Evolutionary conservation across 2,888 invertebrate species (phyloP).

Genomic region (Andrena fulva): DNA sequence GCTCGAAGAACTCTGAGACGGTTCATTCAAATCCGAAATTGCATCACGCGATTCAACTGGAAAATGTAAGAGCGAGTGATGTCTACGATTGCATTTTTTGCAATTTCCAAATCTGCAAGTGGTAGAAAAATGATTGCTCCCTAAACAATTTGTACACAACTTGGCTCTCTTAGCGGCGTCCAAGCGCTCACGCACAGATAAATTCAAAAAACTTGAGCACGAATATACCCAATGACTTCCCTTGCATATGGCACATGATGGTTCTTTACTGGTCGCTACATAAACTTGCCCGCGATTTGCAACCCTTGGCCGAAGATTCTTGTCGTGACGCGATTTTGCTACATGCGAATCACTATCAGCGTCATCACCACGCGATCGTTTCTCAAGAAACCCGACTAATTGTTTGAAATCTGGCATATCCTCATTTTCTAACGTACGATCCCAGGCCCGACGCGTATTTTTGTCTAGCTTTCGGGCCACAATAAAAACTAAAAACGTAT

Average conservation of each 20-base stretch:
- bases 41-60: neutral
- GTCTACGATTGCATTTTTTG: conserved; percentile 6
- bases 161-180: neutral
- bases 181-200: neutral
- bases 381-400: neutral
- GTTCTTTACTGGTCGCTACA: neutral
- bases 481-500: neutral
- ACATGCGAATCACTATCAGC: neutral
- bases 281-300: neutral
- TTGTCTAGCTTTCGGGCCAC: neutral
- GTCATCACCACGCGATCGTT: neutral
- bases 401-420: neutral
- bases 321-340: neutral
- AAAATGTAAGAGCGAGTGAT: conserved; percentile 19
- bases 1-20: neutral
- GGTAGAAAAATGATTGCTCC: neutral
- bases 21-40: neutral
- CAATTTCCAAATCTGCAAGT: neutral
- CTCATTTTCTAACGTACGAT: neutral
- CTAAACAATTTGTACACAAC: conserved; percentile 21
- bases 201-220: neutral
- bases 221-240: neutral
- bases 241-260: neutral
- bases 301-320: neutral
- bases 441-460: neutral